Evolutionary conservation across 2,888 invertebrate species (phyloP), one percentile per base, ranked within the genome.

Genomic region (Bellardia bayeri): DNA sequence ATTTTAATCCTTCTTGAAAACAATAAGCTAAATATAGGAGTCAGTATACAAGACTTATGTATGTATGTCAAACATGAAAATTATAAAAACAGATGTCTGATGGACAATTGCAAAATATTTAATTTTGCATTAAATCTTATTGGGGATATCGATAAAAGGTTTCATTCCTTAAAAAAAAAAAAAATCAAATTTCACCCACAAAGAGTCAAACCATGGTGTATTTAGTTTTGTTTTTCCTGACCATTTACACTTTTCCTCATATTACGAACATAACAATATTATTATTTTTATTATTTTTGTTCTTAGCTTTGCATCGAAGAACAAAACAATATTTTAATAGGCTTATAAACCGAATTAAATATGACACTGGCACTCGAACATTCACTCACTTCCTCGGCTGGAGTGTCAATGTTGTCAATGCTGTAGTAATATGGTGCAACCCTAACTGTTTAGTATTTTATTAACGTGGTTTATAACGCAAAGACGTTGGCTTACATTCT

Each of bases 311-410:
- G 81, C 82, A 90, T 89, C 90, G n/a, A 37, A 33, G 16, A 13
- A 49, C 66, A 45, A 74, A 75, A 49, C n/a, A 68, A 63, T 64
- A 61, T 83, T 58, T 83, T 83, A 78, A 83, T 83, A 78, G 83
- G 83, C 83, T 83, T 83, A 83, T 78, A 83, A 78, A 78, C 90
- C 90, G 92, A 93, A 93, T 91, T 91, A 91, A 93, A 93, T 92
- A 92, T 91, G 93, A 93, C 93, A 93, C 93, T 82, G 45, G 30
- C 74, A 40, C 64, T 85, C 23, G 45, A 45, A 13, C 45, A 45
- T 33, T 56, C 37, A 56, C 8, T 56, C 45, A n/a, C 6, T 45
- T 72, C 37, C 75, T 82, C 61, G 76, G 37, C 66, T 76, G 23
- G 72, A 81, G 79, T 87, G 87, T 87, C 87, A 84, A 83, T 83